Base-by-base conservation (phyloP, 2,888 invertebrate species). In the Agrochola lychnidis region DNA sequence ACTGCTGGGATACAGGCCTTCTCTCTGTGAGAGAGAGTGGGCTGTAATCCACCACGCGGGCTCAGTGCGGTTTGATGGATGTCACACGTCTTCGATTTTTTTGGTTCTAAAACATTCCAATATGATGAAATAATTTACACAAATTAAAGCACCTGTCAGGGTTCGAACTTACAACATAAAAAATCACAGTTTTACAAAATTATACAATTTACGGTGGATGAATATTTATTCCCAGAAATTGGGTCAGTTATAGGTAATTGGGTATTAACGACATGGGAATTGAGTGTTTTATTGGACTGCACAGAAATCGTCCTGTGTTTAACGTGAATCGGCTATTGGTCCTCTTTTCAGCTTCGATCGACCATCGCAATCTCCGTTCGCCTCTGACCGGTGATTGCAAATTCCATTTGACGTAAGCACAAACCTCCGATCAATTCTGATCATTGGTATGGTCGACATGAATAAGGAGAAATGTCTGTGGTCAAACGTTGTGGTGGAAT, bases 331-430 rank as follows among this genome's bases (percentile, higher is more conserved):
- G 9, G 22, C 25, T 36, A 51, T 53, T 63, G 16, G 19, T 22
- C 12, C 51, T 64, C 30, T 78, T 83, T 83, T 40, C 4, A 42
- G 14, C 0, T 67, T 56, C 10, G 67, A 70, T 75, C 66, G 36
- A 19, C 71, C 40, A 80, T 45, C 56, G 69, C 69, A 84, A 84
- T 84, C 87, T 84, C 84, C 81, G 73, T n/a, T 72, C 16, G 14
- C 57, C 36, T 62, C 53, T 83, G 57, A 48, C 66, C 76, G 70
- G 76, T 76, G 70, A 84, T 84, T 84, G 36, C 67, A 74, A 66
- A 83, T 87, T 84, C 84, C 73, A 74, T 70, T 86, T 79, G 71
- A 61, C 51, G 57, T 78, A 30, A 69, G 45, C 59, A 12, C 56
- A 61, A 63, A 64, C 40, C 87, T 79, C 12, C 22, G 53, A 76